These are phyloP conservation scores for Sminthurinus aureus DNA, from an alignment of 2,888 invertebrate genomes.

Conservation along the genomic window DNA sequence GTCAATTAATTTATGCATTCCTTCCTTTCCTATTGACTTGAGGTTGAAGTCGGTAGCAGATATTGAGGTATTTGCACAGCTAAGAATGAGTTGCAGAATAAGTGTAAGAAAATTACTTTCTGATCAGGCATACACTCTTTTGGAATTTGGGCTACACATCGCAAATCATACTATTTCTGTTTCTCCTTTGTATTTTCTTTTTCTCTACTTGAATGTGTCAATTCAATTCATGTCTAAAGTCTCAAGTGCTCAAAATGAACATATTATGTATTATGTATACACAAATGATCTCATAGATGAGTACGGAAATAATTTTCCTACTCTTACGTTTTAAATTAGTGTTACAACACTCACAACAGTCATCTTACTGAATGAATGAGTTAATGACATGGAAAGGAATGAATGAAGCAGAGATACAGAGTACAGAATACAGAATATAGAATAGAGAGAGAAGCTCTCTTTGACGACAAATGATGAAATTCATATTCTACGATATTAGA, in stretches of 20 bases:
- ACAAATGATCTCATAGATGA: neutral
- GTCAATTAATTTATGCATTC: no score
- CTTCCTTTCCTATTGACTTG: no score
- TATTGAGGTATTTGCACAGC: no score
- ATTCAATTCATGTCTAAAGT: neutral
- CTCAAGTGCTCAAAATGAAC: neutral
- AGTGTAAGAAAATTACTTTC: constrained; percentile 8
- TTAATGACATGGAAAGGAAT: no score
- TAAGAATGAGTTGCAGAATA: no score
- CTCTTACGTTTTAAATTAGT: neutral
- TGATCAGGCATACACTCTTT: neutral
- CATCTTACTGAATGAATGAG: neutral
- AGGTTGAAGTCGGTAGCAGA: no score
- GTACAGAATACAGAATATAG: no score
- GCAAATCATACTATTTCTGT: neutral
- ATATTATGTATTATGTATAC: no score
- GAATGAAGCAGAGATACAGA: no score
- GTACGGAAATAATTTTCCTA: constrained; percentile 13
- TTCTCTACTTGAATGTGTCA: neutral
- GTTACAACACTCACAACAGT: neutral
- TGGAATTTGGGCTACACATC: no score
- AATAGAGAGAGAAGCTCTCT: neutral
- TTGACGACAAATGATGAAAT: neutral
- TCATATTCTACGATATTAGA: neutral
- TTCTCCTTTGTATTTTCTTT: neutral